These are phyloP conservation scores for Rhopalosiphum padi DNA, from an alignment of 1,140 invertebrate species.

Conservation along the genomic window DNA sequence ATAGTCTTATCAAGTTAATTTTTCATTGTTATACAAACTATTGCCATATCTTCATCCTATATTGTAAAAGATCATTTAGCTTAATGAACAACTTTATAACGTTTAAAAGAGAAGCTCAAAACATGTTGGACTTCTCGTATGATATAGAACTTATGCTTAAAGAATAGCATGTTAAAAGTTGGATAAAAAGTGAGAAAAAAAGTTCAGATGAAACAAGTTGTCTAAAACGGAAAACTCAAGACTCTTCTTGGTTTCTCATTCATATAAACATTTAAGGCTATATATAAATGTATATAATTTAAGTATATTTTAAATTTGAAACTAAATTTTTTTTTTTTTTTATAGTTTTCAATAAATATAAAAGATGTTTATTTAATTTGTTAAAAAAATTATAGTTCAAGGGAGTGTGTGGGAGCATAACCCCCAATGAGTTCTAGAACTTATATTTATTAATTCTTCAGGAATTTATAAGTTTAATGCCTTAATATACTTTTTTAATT, in stretches of 20 bases:
- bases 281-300: background rate
- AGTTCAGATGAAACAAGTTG: background rate
- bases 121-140: background rate
- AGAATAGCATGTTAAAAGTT: background rate
- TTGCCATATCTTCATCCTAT: no score
- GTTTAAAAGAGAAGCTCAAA: no score
- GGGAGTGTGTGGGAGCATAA: no score
- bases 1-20: no score
- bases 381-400: background rate
- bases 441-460: background rate
- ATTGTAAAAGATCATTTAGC: no score
- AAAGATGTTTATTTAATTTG: no score
- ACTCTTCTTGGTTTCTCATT: background rate
- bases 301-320: background rate
- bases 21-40: no score
- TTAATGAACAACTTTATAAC: no score
- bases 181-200: background rate
- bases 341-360: no score
- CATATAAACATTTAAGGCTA: background rate
- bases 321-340: background rate
- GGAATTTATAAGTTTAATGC: background rate
- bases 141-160: background rate
- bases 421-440: background rate
- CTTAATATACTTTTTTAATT: background rate
- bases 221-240: background rate